Conservation (phyloP, 1,140 invertebrate genomes). For the Drosophila pectinifera region DNA sequence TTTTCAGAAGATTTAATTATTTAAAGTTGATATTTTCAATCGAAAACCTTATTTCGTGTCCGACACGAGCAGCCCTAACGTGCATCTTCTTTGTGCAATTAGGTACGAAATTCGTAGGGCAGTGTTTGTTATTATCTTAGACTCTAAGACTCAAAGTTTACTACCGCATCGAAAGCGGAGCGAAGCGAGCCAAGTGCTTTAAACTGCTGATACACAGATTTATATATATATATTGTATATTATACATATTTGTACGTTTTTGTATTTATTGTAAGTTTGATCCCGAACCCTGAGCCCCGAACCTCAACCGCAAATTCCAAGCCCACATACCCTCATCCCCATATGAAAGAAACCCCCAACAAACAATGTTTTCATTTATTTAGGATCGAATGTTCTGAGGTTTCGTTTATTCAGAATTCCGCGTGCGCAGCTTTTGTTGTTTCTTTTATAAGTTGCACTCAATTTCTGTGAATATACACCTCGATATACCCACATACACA, state of each 20-base stretch:
- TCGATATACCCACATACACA: conserved; percentile 25
- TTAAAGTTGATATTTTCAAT: neutral
- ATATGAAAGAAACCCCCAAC: conserved; percentile 22
- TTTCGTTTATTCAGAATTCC: conserved; percentile 41
- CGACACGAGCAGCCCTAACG: neutral
- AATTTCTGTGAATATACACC: conserved; percentile 67
- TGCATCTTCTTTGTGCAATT: conserved; percentile 7
- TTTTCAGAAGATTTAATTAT: neutral
- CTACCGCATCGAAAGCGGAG: conserved; percentile 57
- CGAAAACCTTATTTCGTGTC: conserved; percentile 1
- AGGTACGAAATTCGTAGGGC: neutral
- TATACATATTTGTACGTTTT: conserved; percentile 79
- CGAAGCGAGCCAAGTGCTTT: conserved; percentile 67
- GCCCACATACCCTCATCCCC: conserved; percentile 6
- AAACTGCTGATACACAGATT: conserved; percentile 72
- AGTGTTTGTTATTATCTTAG: conserved; percentile 49
- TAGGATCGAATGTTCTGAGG: conserved; percentile 17
- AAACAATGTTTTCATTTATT: conserved; percentile 44
- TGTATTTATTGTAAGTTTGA: conserved; percentile 77
- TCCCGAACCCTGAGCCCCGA: neutral
- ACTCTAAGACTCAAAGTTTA: conserved; percentile 79
- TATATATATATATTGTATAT: conserved; percentile 72
- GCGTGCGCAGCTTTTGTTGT: conserved; percentile 53
- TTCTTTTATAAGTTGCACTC: conserved; percentile 53
- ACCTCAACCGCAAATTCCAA: neutral